Conservation (phyloP, 2,888 invertebrate genomes). For the Dryococelus australis region DNA sequence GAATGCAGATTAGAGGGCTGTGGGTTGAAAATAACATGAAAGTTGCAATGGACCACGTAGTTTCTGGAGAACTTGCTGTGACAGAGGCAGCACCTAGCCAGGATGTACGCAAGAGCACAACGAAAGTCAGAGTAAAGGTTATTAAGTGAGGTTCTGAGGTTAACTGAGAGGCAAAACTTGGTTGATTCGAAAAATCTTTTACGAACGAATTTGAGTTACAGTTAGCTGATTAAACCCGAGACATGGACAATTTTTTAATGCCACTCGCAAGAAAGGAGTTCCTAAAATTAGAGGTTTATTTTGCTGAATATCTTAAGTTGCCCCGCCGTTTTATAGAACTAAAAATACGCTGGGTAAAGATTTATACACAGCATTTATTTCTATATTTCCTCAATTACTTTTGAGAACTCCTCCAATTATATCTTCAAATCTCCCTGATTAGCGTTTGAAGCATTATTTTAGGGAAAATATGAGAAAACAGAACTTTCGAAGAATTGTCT, state of each 20-base stretch:
- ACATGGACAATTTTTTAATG: slow-evolving; percentile 35
- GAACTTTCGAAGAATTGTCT: background rate
- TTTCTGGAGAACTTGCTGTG: background rate
- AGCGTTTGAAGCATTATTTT: too few species aligned
- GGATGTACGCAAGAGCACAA: background rate
- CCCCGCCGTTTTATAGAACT: background rate
- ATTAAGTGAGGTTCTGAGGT: background rate
- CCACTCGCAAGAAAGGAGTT: slow-evolving; percentile 39
- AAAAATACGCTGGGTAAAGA: background rate
- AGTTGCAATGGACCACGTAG: background rate
- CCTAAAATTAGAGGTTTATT: slow-evolving; percentile 42
- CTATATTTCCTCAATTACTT: background rate
- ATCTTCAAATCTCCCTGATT: too few species aligned
- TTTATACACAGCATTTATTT: background rate
- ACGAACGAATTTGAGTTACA: background rate
- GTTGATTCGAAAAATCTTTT: slow-evolving; percentile 1
- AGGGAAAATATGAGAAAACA: background rate
- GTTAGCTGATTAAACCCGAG: slow-evolving; percentile 26
- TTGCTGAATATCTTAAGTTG: slow-evolving; percentile 38
- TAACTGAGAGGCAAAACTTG: background rate
- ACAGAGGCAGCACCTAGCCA: background rate
- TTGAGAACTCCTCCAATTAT: background rate
- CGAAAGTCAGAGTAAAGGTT: background rate
- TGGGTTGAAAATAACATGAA: slow-evolving; percentile 19
- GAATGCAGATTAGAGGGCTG: background rate